phyloP scores from a whole-genome alignment of 2,113 vertebrate species.

The Lethenteron camtschaticum region DNA sequence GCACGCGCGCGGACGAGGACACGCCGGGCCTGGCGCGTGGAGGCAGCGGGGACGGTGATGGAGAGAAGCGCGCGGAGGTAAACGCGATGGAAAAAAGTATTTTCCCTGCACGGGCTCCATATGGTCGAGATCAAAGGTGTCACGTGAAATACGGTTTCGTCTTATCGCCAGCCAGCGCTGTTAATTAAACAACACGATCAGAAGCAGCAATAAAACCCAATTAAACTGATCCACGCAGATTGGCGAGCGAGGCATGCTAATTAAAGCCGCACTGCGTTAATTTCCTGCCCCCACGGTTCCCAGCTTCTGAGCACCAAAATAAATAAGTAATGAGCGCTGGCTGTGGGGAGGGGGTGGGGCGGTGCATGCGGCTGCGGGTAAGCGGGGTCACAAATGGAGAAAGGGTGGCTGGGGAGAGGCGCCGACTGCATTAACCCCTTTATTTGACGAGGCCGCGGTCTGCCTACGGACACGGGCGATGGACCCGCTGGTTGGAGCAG shows the following conservation, averaged over 20 bases:
- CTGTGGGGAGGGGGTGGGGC: not conserved
- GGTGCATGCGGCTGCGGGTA: not conserved
- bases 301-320: not conserved
- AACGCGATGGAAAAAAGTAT: too few species aligned
- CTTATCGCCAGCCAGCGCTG: constrained; percentile 4
- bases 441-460: not conserved
- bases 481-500: not conserved
- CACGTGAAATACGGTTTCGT: constrained; percentile 4
- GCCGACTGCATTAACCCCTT: not conserved
- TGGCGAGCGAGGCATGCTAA: constrained; percentile 2
- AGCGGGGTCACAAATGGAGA: not conserved
- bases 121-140: constrained; percentile 4
- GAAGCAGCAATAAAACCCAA: constrained; percentile 6
- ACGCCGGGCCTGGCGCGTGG: too few species aligned
- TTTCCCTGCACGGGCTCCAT: not conserved
- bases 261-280: constrained; percentile 3
- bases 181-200: constrained; percentile 6
- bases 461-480: not conserved
- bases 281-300: not conserved
- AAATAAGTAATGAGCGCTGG: constrained; percentile 4
- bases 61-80: too few species aligned
- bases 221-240: constrained; percentile 4
- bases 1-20: too few species aligned
- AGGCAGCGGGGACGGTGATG: too few species aligned
- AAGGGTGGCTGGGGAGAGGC: not conserved